phyloP scores from a whole-genome alignment of 2,888 invertebrate genomes.

The Falcaria lacertinaria region DNA sequence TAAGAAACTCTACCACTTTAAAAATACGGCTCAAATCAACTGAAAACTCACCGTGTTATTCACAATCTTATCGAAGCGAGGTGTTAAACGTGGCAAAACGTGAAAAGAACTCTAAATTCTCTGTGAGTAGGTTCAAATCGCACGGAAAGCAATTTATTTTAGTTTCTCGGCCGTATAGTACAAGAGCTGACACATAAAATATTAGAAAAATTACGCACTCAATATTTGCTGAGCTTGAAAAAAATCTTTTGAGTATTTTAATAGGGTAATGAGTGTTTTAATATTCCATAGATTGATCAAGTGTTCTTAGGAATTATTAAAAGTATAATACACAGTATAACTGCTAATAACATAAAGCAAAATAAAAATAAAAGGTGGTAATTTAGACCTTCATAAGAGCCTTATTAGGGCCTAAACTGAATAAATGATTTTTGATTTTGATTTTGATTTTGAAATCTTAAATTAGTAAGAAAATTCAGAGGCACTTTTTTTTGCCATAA shows the following conservation, averaged over 20 bases:
- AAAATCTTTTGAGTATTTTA: too few relatives aligned
- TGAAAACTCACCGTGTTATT: constrained; percentile 20
- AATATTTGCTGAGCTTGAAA: too few relatives aligned
- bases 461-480: neutral
- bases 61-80: constrained; percentile 19
- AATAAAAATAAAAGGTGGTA: too few relatives aligned
- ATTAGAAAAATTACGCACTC: neutral
- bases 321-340: too few relatives aligned
- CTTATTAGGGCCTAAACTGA: too few relatives aligned
- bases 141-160: constrained; percentile 5
- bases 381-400: too few relatives aligned
- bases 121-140: constrained; percentile 18
- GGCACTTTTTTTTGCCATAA: neutral
- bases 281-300: too few relatives aligned
- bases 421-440: too few relatives aligned
- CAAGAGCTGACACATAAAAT: neutral
- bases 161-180: neutral
- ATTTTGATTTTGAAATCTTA: too few relatives aligned
- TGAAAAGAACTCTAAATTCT: constrained; percentile 19
- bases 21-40: constrained; percentile 14
- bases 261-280: too few relatives aligned
- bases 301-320: too few relatives aligned
- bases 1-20: constrained; percentile 11
- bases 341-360: too few relatives aligned
- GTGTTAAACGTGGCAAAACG: constrained; percentile 11